Evolutionary conservation across 2,797 vertebrate species (phyloP), one percentile per base, ranked within the genome.

Genomic region (Chaunax sp.): DNA sequence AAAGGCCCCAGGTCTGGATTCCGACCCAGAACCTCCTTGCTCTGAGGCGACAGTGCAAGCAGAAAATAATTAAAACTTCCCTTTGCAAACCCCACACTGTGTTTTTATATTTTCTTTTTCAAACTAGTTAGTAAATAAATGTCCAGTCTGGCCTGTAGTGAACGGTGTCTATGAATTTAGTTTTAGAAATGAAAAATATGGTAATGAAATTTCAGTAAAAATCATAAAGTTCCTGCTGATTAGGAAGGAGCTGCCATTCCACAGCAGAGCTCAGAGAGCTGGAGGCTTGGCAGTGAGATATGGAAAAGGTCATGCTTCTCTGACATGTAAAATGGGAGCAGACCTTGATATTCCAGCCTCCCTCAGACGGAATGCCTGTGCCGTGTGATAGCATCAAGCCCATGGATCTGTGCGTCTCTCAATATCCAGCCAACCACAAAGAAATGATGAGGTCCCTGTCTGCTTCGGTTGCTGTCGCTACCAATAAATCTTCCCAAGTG

Each of bases 401-500:
- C 14, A 19, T 19, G 40, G 52, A 78, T 64, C 59, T 53, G 61
- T 64, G 47, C 30, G 60, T 63, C 57, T 77, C 57, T 59, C 64
- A 1, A 35, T 66, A 55, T 75, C 54, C 66, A 79, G 62, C 49
- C 72, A 79, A 60, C 57, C 69, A 69, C 23, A 26, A 72, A 69
- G 76, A 80, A 83, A 78, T 58, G 69, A 87, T 89, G 85, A 90
- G 76, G 78, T 90, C 81, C 61, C 79, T 1, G n/a, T 77, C 72
- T 70, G 71, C 63, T 56, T 26, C 0, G 6, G 73, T 66, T 56
- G 60, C 74, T 85, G 87, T 85, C 60, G 50, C 74, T 43, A 57
- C 82, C 81, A 77, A 93, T 92, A 85, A 77, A 89, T 91, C 88
- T 87, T 82, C 59, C 38, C 70, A 16, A 16, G 68, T 81, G 84